A percentile compares a stretch with the other conserved stretches of the same genome.
Conservation (phyloP, 2,888 invertebrate species). For the Byasa hedistus region DNA sequence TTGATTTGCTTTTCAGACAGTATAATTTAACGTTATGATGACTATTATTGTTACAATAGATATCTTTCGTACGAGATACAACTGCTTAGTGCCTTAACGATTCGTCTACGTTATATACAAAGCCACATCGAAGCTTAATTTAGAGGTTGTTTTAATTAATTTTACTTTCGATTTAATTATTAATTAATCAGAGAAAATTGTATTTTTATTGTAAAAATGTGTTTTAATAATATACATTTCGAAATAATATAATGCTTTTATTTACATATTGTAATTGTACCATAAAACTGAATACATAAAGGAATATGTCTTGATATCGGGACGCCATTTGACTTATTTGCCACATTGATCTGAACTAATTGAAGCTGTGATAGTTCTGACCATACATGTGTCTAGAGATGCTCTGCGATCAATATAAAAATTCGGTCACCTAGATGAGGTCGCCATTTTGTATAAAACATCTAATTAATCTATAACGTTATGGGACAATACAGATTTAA, state of each 20-base stretch:
- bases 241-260: neutral
- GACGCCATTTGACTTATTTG: neutral
- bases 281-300: constrained; percentile 1
- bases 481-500: constrained; percentile 74
- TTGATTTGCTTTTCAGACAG: constrained; percentile 26
- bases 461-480: constrained; percentile 66
- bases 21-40: neutral
- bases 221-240: constrained; percentile 1
- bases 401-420: constrained; percentile 64
- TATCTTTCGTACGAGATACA: constrained; percentile 19
- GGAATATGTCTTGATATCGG: constrained; percentile 10
- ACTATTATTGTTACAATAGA: constrained; percentile 11
- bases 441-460: constrained; percentile 76
- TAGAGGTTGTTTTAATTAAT: constrained; percentile 6
- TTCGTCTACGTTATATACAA: constrained; percentile 49
- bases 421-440: constrained; percentile 80
- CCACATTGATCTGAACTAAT: neutral
- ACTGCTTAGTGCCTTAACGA: constrained; percentile 29
- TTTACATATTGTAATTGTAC: constrained; percentile 1
- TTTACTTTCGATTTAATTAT: neutral
- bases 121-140: constrained; percentile 19
- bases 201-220: neutral
- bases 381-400: constrained; percentile 37
- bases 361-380: neutral
- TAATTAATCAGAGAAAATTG: neutral